Percentiles rank a stretch among this genome's conserved stretches.
Evolutionary conservation across 1,140 invertebrate species (phyloP).

Genomic region (Himalopsyche phryganea): DNA sequence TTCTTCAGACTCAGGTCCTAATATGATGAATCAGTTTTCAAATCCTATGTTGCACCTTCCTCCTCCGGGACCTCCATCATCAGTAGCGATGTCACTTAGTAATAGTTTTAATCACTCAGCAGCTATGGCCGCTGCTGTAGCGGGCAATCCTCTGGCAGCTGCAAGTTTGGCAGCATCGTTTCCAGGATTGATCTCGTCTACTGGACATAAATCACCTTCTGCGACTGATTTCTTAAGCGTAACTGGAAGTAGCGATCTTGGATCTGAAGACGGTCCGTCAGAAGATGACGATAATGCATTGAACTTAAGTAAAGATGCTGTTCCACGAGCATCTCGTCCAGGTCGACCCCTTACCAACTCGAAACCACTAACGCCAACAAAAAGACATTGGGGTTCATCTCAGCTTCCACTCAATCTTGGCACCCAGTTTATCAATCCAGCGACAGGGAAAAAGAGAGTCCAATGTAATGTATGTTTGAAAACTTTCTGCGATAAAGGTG

Average conservation of each 20-base stretch:
- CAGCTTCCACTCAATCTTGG: constrained; percentile 80
- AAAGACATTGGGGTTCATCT: constrained; percentile 83
- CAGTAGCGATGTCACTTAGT: constrained; percentile 48
- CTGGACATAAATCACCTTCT: constrained; percentile 42
- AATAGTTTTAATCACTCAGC: constrained; percentile 54
- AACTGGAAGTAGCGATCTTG: constrained; percentile 41
- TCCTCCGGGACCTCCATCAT: constrained; percentile 60
- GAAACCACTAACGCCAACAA: constrained; percentile 83
- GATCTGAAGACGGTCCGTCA: constrained; percentile 51
- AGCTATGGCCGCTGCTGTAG: constrained; percentile 52
- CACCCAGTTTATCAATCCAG: constrained; percentile 86
- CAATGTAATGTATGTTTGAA: constrained; percentile 98
- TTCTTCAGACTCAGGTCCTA: constrained; percentile 48
- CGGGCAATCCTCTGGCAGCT: constrained; percentile 44
- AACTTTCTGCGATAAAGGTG: constrained; percentile 99
- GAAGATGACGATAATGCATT: constrained; percentile 69
- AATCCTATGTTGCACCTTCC: constrained; percentile 56
- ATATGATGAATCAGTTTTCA: constrained; percentile 59
- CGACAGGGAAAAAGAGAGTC: constrained; percentile 92
- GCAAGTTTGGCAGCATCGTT: constrained; percentile 44
- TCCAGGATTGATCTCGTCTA: constrained; percentile 29
- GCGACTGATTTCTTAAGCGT: constrained; percentile 41
- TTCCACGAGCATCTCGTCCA: constrained; percentile 42
- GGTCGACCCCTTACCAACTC: constrained; percentile 56
- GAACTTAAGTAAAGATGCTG: constrained; percentile 64